These are phyloP conservation scores for Borostomias antarcticus DNA, from an alignment of 2,797 vertebrate genomes.

Conservation along the genomic window DNA sequence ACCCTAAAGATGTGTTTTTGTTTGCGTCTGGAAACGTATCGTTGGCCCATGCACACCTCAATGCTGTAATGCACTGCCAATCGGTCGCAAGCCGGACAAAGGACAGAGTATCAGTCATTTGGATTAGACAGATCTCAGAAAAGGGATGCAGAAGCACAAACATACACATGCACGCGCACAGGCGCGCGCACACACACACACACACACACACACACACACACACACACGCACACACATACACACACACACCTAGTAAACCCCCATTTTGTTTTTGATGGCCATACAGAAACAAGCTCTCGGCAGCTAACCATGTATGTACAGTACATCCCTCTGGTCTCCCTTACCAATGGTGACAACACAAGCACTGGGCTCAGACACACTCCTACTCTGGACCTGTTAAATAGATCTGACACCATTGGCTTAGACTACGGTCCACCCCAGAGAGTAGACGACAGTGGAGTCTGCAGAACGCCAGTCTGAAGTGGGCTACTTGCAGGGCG, in stretches of 20 bases:
- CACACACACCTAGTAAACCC: background rate
- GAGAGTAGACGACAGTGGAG: no score
- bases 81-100: constrained; percentile 47
- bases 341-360: constrained; percentile 20
- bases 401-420: background rate
- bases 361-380: constrained; percentile 31
- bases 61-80: constrained; percentile 59
- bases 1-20: constrained; percentile 53
- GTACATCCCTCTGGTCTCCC: background rate
- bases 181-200: constrained; percentile 39
- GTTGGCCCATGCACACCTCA: constrained; percentile 51
- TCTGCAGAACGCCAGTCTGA: no score
- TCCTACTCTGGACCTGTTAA: constrained; percentile 13
- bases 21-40: constrained; percentile 53
- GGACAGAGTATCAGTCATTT: constrained; percentile 42
- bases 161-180: constrained; percentile 38
- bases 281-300: no score
- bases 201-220: constrained; percentile 29
- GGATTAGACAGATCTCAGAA: no score
- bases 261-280: no score
- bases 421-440: background rate
- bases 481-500: no score
- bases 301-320: no score
- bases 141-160: constrained; percentile 44
- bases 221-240: constrained; percentile 12